Base-by-base conservation (phyloP, 2,797 vertebrate genomes). In the Hydrocynus forskahlii region DNA sequence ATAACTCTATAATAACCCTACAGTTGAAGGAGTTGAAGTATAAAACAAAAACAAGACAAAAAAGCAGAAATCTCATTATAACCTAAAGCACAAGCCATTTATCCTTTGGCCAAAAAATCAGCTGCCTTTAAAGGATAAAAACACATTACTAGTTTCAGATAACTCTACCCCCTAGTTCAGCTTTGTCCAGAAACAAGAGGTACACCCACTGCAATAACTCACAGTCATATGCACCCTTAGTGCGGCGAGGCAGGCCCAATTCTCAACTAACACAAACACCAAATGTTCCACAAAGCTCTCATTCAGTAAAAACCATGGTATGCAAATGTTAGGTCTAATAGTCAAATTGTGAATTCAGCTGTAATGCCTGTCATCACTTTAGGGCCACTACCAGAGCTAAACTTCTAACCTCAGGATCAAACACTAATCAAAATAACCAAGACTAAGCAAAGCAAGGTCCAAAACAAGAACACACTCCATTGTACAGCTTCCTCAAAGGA, bases 401-500 rank as follows among this genome's bases (percentile, higher is more conserved):
- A 62, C 8, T 10, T 25, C 9, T 4, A 62, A 21, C 57, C 23
- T 23, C 13, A 35, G 23, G 25, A 63, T 63, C 60, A 6, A 50
- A 50, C 48, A 48, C 25, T 54, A 55, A 17, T 72, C 17, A 72
- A 29, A 38, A 38, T 35, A 57, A 57, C 52, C 71, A 57, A 6
- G 8, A n/a, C 8, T 7, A n/a, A 19, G 50, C 71, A 40, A 57
- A 73, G 52, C 25, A 73, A 40, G 7, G 43, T 2, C 16, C 52
- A n/a, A 57, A 73, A 38, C 0, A n/a, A 19, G 69, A 23, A 55
- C 25, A 57, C 16, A n/a, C 23, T 38, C 55, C 25, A 21, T 7
- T 40, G 71, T 59, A 23, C 17, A 57, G 54, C 55, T 40, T 60
- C 52, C 71, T 59, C 29, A 59, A 74, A 40, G 54, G 35, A 74